phyloP scores from a whole-genome alignment of 2,797 vertebrate genomes.

The Acanthis flammea region DNA sequence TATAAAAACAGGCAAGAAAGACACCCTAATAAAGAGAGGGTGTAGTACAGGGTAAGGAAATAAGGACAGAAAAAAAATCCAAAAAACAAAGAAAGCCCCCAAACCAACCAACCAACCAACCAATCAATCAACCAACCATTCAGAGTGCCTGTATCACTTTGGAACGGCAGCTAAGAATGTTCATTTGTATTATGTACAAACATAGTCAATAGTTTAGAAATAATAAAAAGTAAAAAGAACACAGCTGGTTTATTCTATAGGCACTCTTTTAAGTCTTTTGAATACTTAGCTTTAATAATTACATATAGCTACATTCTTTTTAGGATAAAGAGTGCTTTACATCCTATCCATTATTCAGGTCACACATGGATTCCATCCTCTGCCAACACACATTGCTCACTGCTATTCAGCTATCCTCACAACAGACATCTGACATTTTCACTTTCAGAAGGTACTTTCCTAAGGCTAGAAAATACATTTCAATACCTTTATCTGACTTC shows the following conservation, averaged over 20 bases:
- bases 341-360: not conserved
- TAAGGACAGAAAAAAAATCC: not conserved
- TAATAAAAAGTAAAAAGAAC: not conserved
- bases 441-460: not conserved
- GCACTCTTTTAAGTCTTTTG: not conserved
- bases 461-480: not conserved
- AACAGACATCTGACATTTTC: not conserved
- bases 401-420: not conserved
- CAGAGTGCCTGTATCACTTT: not conserved
- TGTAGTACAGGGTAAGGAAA: not conserved
- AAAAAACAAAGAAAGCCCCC: not conserved
- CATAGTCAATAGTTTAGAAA: not conserved
- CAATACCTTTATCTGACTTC: not conserved
- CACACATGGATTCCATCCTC: not conserved
- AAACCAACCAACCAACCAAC: not conserved
- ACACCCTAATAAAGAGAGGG: not conserved
- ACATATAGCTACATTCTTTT: not conserved
- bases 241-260: not conserved
- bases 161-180: not conserved
- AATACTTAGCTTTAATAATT: not conserved
- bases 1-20: not conserved
- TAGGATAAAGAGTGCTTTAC: not conserved
- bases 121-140: not conserved
- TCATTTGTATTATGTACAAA: not conserved
- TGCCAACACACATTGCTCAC: not conserved